Conservation (phyloP, 2,888 invertebrate species). For the Stomorhina lunata region DNA sequence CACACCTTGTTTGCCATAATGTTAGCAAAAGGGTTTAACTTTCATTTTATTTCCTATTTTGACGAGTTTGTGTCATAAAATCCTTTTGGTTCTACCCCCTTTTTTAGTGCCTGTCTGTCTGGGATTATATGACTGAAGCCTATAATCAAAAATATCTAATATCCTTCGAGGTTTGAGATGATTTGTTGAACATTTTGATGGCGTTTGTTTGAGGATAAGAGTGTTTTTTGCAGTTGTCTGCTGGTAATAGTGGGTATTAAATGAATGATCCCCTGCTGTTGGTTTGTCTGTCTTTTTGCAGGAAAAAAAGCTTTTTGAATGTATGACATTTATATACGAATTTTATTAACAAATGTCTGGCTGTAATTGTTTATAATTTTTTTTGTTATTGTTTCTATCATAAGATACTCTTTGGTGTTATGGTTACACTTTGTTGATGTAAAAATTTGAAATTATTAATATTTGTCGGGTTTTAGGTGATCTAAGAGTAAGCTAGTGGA, state of each 20-base stretch:
- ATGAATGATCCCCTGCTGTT: constrained; percentile 64
- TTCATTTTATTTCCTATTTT: not conserved
- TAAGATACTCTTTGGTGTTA: not conserved
- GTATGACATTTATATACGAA: constrained; percentile 63
- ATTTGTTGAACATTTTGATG: not conserved
- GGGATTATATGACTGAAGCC: constrained; percentile 55
- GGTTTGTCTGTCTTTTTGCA: constrained; percentile 42
- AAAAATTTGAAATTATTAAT: not conserved
- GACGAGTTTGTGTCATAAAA: constrained; percentile 32
- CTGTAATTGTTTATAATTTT: constrained; percentile 58
- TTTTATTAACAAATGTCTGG: constrained; percentile 65
- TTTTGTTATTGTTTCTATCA: not conserved
- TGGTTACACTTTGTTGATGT: constrained; percentile 1
- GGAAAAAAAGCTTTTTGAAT: constrained; percentile 49
- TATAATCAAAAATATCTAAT: constrained; percentile 52
- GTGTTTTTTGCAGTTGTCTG: constrained; percentile 35
- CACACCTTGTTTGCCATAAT: constrained; percentile 50
- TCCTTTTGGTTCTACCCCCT: constrained; percentile 23
- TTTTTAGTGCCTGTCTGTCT: constrained; percentile 3
- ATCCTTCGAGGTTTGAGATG: constrained; percentile 33
- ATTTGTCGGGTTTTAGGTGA: not conserved
- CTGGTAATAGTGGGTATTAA: constrained; percentile 43
- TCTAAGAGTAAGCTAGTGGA: no score
- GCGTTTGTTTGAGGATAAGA: not conserved
- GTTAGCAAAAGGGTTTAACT: constrained; percentile 22